phyloP scores from a whole-genome alignment of 2,113 vertebrate genomes.

The Antigone vipio region DNA sequence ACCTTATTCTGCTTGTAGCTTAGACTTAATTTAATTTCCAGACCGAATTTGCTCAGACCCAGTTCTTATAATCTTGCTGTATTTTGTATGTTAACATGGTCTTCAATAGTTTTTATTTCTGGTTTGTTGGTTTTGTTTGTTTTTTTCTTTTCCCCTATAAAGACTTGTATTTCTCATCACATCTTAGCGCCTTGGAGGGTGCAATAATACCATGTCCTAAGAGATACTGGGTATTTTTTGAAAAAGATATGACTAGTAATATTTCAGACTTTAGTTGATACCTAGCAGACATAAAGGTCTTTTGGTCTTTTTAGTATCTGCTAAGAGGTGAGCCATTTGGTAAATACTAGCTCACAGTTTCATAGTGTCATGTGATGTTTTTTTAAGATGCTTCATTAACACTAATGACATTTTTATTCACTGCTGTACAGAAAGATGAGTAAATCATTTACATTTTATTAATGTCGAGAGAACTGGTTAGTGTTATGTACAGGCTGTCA shows the following conservation, averaged over 20 bases:
- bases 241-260: neutral
- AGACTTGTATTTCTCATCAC: neutral
- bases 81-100: neutral
- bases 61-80: neutral
- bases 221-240: neutral
- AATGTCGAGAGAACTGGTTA: neutral
- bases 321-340: neutral
- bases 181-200: neutral
- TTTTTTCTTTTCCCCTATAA: rapidly evolving
- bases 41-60: neutral
- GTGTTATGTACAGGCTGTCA: neutral
- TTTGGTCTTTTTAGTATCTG: neutral
- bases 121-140: neutral
- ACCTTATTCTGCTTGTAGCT: neutral
- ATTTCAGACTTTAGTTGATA: neutral
- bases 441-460: neutral
- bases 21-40: neutral
- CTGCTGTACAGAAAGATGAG: neutral
- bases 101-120: neutral
- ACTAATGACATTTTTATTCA: neutral
- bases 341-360: neutral
- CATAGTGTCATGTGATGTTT: neutral
- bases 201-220: neutral
- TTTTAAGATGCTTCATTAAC: neutral
- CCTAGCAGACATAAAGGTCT: neutral